Evolutionary conservation across 2,888 invertebrate species (phyloP).

Genomic region (Lamellibrachia satsuma): DNA sequence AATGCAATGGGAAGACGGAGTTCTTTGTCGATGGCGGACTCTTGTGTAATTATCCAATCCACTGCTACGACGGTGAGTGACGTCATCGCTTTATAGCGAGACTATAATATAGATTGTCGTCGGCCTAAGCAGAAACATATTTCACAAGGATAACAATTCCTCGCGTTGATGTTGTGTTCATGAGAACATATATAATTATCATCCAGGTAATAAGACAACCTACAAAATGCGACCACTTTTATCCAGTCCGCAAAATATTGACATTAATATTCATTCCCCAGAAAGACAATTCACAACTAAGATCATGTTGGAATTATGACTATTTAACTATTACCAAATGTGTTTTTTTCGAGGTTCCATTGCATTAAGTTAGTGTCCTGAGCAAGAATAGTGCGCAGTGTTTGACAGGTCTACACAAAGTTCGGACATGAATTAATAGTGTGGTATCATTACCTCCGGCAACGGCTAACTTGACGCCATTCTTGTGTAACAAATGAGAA

Average conservation of each 20-base stretch:
- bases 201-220: too few species aligned
- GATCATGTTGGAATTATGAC: too few species aligned
- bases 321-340: too few species aligned
- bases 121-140: background rate
- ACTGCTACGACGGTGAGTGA: constrained; percentile 57
- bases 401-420: constrained; percentile 41
- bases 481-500: background rate
- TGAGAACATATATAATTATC: too few species aligned
- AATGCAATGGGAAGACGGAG: constrained; percentile 45
- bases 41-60: constrained; percentile 58
- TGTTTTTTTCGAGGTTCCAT: too few species aligned
- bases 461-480: background rate
- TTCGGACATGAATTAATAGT: constrained; percentile 47
- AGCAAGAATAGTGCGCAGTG: background rate
- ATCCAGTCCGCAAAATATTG: too few species aligned
- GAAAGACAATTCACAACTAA: too few species aligned
- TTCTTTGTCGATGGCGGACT: constrained; percentile 57
- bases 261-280: too few species aligned
- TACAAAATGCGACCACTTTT: too few species aligned
- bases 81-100: background rate
- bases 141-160: background rate
- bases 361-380: too few species aligned
- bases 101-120: background rate
- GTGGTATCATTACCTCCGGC: background rate
- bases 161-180: background rate